These are phyloP conservation scores for Cerastoderma edule DNA, from an alignment of 2,888 invertebrate genomes.

Conservation along the genomic window DNA sequence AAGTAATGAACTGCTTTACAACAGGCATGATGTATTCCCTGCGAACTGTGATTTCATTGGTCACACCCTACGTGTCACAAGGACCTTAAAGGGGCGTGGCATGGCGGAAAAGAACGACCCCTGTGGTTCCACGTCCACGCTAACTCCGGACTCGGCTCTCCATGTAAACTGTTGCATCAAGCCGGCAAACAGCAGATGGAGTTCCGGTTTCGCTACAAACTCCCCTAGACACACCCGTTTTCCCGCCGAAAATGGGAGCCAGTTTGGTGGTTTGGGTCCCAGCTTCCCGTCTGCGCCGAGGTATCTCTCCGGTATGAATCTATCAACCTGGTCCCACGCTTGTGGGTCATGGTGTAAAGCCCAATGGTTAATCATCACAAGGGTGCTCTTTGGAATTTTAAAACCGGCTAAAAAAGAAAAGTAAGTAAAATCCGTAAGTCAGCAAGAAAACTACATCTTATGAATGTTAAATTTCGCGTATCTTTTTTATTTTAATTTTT, in stretches of 20 bases:
- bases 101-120: not conserved
- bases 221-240: slow-evolving; percentile 76
- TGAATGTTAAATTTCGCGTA: no score
- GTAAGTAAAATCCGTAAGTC: not conserved
- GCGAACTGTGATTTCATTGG: no score
- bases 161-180: slow-evolving; percentile 64
- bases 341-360: slow-evolving; percentile 69
- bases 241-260: slow-evolving; percentile 76
- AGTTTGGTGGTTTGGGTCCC: slow-evolving; percentile 67
- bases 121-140: slow-evolving; percentile 28
- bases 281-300: slow-evolving; percentile 69
- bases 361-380: slow-evolving; percentile 68
- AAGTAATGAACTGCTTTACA: no score
- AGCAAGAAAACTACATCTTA: no score
- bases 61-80: slow-evolving; percentile 46
- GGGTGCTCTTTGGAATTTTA: slow-evolving; percentile 69
- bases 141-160: slow-evolving; percentile 51
- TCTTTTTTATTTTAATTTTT: no score
- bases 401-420: slow-evolving; percentile 57
- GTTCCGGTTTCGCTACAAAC: slow-evolving; percentile 70
- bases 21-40: no score
- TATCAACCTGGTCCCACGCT: slow-evolving; percentile 67
- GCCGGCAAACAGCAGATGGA: slow-evolving; percentile 66
- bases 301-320: slow-evolving; percentile 74
- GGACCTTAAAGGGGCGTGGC: slow-evolving; percentile 43